phyloP scores from a whole-genome alignment of 2,888 invertebrate genomes.

The Nesidiocoris tenuis region DNA sequence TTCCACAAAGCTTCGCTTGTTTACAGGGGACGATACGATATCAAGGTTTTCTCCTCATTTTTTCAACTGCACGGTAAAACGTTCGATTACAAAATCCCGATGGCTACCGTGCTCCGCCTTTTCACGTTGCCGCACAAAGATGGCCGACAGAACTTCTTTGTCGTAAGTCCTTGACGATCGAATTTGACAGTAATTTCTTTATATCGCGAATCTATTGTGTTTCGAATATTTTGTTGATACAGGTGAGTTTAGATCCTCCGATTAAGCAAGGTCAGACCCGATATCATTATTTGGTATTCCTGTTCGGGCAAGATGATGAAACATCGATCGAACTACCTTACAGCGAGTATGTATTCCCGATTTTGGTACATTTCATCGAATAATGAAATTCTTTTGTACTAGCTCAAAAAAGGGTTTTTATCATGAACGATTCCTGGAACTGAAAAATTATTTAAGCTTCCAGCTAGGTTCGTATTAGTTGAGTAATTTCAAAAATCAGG shows the following conservation, averaged over 20 bases:
- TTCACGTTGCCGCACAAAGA: conserved; percentile 97
- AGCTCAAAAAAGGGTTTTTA: too few species aligned
- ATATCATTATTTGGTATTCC: conserved; percentile 91
- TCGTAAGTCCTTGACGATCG: conserved; percentile 61
- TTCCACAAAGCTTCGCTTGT: too few species aligned
- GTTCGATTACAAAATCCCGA: conserved; percentile 99
- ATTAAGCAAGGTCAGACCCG: conserved; percentile 99
- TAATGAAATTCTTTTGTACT: too few species aligned
- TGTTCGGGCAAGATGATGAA: conserved; percentile 90
- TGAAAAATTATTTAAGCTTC: too few species aligned
- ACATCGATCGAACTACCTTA: conserved; percentile 87
- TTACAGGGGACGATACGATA: conserved; percentile 88
- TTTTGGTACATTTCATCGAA: too few species aligned
- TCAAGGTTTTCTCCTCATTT: conserved; percentile 89
- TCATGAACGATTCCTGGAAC: too few species aligned
- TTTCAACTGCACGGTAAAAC: conserved; percentile 96
- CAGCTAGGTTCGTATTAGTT: not conserved
- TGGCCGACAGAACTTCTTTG: conserved; percentile 96
- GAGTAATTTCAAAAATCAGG: not conserved
- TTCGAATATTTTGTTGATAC: conserved; percentile 13
- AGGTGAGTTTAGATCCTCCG: conserved; percentile 91
- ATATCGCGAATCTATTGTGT: not conserved
- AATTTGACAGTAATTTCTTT: not conserved
- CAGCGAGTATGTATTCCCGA: conserved; percentile 70
- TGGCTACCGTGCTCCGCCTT: conserved; percentile 90